Evolutionary conservation across 2,888 invertebrate species (phyloP).

Genomic region (Ptilodon capucinus): DNA sequence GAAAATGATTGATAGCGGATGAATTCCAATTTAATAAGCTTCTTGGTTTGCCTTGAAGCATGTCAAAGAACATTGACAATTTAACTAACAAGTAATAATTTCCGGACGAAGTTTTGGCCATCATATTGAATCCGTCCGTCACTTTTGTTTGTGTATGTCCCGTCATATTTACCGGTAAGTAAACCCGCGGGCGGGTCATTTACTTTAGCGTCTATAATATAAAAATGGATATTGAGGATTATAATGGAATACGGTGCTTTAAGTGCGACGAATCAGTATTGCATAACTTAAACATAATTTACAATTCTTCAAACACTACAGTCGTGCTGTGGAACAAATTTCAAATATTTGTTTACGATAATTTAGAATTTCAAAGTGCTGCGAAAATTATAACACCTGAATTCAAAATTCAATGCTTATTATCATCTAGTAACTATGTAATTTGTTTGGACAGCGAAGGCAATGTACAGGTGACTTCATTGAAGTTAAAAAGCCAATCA

Average conservation of each 20-base stretch:
- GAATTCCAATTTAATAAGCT: no score
- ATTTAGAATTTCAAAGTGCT: constrained; percentile 40
- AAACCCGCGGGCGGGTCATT: no score
- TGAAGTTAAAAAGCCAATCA: constrained; percentile 57
- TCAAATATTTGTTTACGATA: constrained; percentile 65
- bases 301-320: constrained; percentile 40
- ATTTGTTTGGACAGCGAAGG: constrained; percentile 55
- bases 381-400: constrained; percentile 47
- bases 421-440: constrained; percentile 51
- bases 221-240: constrained; percentile 41
- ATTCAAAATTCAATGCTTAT: constrained; percentile 48
- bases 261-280: constrained; percentile 43
- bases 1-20: no score
- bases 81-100: no score
- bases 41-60: no score
- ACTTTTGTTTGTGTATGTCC: no score
- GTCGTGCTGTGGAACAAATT: constrained; percentile 66
- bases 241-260: constrained; percentile 35
- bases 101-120: no score
- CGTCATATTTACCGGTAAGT: no score
- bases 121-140: no score
- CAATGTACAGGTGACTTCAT: constrained; percentile 48
- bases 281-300: constrained; percentile 49
- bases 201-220: no score
- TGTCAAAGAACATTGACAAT: no score